Base-by-base conservation (phyloP, 2,113 vertebrate genomes). In the Thalassarche chlororhynchos region DNA sequence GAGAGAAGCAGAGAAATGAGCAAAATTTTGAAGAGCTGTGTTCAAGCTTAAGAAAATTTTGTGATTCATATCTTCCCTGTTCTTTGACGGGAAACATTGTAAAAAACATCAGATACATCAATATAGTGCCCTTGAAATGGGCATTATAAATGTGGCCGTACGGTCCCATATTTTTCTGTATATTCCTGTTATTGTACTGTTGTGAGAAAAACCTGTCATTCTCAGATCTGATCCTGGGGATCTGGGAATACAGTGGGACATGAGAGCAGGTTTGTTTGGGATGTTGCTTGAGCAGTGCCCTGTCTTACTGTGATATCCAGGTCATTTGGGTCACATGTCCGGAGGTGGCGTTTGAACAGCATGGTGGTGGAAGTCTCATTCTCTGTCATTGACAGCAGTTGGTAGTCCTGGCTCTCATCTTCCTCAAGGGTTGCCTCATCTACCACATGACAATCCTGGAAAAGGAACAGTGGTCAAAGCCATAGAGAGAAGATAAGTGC, bases 391-490 rank as follows among this genome's bases (percentile, higher is more conserved):
- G 97, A 97, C 28, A 98, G 94, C 11, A 99, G 96, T 44, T 97
- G 96, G 52, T 99, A 99, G 72, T 98, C 98, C 97, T 99, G 99
- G 54, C 98, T 92, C 6, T 92, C 21, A 8, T 99, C 99, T 91
- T 97, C 80, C n/a, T 95, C 14, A 17, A 99, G 97, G 20, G 93
- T 97, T 76, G 70, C 9, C 3, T 98, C 95, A 17, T 97, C 98
- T 10, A 57, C 83, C 20, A 96, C 76, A 20, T 99, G 91, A 82
- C 86, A 96, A 38, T 99, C 98, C 99, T 99, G 66, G 55, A 52
- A 61, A 74, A 77, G 15, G 26, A 86, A 61, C 32, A 21, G 25
- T 14, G 26, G 28, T 76, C 26, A 90, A 81, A 80, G 40, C 8
- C 65, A 28, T 2, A 55, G 12, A 34, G 60, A 77, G 20, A n/a